Conservation (phyloP, 1,140 invertebrate genomes). For the Lasaia peninsularis region DNA sequence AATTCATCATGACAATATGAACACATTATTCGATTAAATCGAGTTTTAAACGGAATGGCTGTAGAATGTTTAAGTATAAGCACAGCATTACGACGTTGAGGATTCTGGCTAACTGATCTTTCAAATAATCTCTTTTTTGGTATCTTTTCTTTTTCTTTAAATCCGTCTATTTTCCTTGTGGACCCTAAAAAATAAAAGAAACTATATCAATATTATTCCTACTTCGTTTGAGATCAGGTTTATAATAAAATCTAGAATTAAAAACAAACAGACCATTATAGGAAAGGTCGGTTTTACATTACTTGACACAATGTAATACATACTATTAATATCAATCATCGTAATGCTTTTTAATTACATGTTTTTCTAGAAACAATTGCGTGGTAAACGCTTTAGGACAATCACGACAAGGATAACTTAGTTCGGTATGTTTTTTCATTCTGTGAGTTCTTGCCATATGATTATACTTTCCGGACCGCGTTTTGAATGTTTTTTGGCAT, state of each 20-base stretch:
- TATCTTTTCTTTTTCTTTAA: constrained; percentile 58
- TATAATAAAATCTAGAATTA: not conserved
- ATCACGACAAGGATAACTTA: constrained; percentile 53
- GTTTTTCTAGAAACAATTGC: constrained; percentile 64
- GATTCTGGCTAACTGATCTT: constrained; percentile 66
- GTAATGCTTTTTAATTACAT: constrained; percentile 63
- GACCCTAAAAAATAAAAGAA: constrained; percentile 72
- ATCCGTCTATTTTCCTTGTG: constrained; percentile 53
- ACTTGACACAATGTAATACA: no score
- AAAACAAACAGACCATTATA: not conserved
- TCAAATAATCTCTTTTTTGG: constrained; percentile 68
- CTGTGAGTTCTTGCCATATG: constrained; percentile 62
- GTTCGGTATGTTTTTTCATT: constrained; percentile 54
- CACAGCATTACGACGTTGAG: constrained; percentile 63
- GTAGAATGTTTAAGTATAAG: constrained; percentile 59
- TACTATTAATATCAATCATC: constrained; percentile 33
- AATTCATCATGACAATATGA: constrained; percentile 67
- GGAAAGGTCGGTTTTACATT: no score
- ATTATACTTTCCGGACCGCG: constrained; percentile 65
- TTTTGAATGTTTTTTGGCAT: constrained; percentile 64
- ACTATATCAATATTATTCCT: constrained; percentile 58
- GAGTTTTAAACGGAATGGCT: constrained; percentile 64
- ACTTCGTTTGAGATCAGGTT: constrained; percentile 23
- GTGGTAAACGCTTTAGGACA: constrained; percentile 63
- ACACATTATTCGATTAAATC: constrained; percentile 66